Base-by-base conservation (phyloP, 2,888 invertebrate genomes). In the Boloria selene region DNA sequence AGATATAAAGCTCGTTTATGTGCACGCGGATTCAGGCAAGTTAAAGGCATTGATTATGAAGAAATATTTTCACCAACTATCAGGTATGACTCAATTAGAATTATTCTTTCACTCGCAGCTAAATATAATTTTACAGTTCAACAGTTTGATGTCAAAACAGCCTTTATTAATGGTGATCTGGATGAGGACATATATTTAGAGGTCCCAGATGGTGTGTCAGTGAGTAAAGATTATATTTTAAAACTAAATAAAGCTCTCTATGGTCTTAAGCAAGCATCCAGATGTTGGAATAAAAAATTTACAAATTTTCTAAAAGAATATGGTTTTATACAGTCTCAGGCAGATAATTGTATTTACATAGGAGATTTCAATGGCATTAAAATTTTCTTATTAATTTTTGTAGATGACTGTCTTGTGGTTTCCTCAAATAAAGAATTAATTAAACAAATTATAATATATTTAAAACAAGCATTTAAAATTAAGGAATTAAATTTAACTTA, bases 381-480 rank as follows among this genome's bases (percentile, higher is more conserved):
- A 68, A 69, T 74, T n/a, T 67, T 70, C 1, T 53, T 77, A 66
- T 64, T 76, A 42, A 58, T 78, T 3, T 77, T 73, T 77, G 79
- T 78, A 17, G 77, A 78, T 70, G 77, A 78, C 71, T 73, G 45
- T 0, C 60, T 78, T 31, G 13, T 76, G 55, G 7, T 77, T 1
- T 72, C 74, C 54, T 59, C 55, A 18, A 69, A 50, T 69, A 61
- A 64, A 50, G 0, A 26, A 42, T 0, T 68, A 3, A 67, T 73
- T 5, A 50, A 61, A 16, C 10, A 53, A 49, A 68, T 74, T 47
- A 70, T 75, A 52, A 26, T 63, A 5, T 59, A 55, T 65, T 68
- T 75, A 22, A 73, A 72, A 64, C 53, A 71, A 66, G 47, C 5
- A 13, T 77, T 77, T 74, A 65, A 75, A 60, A 73, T 75, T 4